Evolutionary conservation across 2,113 vertebrate genomes (phyloP).

Genomic region (Athene cunicularia): DNA sequence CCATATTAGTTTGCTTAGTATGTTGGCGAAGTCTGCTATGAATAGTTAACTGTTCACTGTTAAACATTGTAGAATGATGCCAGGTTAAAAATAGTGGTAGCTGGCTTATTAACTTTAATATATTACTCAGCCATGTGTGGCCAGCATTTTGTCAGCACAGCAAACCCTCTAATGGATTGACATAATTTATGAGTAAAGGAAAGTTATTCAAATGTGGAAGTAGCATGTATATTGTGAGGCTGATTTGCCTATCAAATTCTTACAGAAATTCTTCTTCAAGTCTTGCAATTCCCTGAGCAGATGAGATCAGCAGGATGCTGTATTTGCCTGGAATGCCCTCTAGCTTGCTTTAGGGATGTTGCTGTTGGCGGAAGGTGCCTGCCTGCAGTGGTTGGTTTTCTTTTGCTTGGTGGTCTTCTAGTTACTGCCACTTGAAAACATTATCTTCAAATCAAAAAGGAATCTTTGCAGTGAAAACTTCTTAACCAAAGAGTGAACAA

Average conservation of each 20-base stretch:
- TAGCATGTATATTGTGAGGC: not conserved
- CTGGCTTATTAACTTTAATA: slow-evolving; percentile 56
- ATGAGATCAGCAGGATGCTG: not conserved
- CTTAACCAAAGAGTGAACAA: not conserved
- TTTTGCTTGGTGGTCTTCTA: not conserved
- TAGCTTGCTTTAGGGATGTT: not conserved
- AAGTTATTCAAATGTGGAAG: slow-evolving; percentile 14
- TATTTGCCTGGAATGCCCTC: not conserved
- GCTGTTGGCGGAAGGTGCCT: not conserved
- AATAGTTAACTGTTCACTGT: slow-evolving; percentile 51
- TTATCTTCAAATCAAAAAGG: not conserved
- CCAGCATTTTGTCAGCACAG: slow-evolving; percentile 56
- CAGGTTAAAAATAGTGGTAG: slow-evolving; percentile 55
- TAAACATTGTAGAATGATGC: not conserved
- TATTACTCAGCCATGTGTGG: not conserved
- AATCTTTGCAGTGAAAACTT: not conserved
- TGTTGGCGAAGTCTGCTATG: not conserved
- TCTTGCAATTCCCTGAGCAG: not conserved
- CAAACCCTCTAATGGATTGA: slow-evolving; percentile 43
- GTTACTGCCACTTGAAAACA: not conserved
- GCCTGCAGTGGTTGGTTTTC: not conserved
- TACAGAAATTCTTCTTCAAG: not conserved
- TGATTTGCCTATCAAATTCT: slow-evolving; percentile 5
- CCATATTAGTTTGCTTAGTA: not conserved
- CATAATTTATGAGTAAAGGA: slow-evolving; percentile 44